These are phyloP conservation scores for Leuctra nigra DNA, from an alignment of 2,888 invertebrate genomes.

Conservation along the genomic window DNA sequence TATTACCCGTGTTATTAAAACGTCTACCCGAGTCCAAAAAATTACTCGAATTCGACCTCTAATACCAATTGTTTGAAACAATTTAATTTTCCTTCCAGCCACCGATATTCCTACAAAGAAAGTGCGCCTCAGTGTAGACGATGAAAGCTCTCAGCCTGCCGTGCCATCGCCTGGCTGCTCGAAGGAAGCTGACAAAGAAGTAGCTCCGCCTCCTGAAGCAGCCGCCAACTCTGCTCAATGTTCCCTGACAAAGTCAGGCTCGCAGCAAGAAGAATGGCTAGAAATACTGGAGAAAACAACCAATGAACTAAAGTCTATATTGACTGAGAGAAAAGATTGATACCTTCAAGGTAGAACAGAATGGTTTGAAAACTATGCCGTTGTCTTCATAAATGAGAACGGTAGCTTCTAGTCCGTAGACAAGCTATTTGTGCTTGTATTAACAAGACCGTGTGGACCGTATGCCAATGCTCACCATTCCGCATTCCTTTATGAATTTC, in stretches of 20 bases:
- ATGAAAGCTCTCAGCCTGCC: slow-evolving; percentile 29
- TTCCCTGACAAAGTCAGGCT: slow-evolving; percentile 26
- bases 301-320: slow-evolving; percentile 33
- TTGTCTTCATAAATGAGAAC: neutral
- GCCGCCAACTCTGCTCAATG: neutral
- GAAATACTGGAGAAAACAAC: slow-evolving; percentile 42
- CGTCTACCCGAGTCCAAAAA: too few relatives aligned
- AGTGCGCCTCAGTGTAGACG: slow-evolving; percentile 36
- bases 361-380: too few relatives aligned
- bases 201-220: neutral
- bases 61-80: neutral
- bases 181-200: slow-evolving; percentile 19
- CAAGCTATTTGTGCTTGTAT: neutral
- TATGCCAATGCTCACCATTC: neutral
- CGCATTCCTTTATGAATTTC: neutral
- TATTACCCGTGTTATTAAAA: too few relatives aligned
- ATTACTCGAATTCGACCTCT: too few relatives aligned
- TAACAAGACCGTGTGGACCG: neutral
- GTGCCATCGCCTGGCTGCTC: slow-evolving; percentile 16
- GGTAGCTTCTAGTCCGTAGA: slow-evolving; percentile 8
- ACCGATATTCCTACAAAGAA: slow-evolving; percentile 34
- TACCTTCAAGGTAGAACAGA: too few relatives aligned
- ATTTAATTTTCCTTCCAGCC: slow-evolving; percentile 12
- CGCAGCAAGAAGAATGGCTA: slow-evolving; percentile 38
- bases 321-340: slow-evolving; percentile 25